Percentiles rank a stretch among this genome's conserved stretches.
These are phyloP conservation scores for Euplagia quadripunctaria DNA, from an alignment of 2,888 invertebrate genomes.

Conservation along the genomic window DNA sequence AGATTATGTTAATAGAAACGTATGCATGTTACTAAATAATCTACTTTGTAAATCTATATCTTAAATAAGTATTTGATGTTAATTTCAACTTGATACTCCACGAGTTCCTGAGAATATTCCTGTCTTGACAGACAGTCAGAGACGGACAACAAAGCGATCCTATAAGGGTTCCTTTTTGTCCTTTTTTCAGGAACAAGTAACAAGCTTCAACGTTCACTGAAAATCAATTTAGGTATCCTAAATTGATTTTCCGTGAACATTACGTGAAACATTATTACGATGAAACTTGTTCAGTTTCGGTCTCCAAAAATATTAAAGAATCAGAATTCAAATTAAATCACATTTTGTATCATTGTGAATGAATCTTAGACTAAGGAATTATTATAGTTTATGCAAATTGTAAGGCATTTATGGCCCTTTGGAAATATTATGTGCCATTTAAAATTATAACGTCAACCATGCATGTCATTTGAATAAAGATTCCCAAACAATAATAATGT, in stretches of 20 bases:
- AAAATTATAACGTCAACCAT: not conserved
- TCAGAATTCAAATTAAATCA: too few species aligned
- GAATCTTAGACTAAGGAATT: too few species aligned
- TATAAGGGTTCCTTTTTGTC: too few species aligned
- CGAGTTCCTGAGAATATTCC: too few species aligned
- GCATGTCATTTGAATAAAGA: slow-evolving; percentile 12
- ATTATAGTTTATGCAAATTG: not conserved
- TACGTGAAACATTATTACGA: not conserved
- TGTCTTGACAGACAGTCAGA: too few species aligned
- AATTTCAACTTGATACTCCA: too few species aligned
- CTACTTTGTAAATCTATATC: not conserved
- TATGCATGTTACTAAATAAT: not conserved
- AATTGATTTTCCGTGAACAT: too few species aligned
- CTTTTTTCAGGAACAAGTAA: too few species aligned
- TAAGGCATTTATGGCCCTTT: not conserved
- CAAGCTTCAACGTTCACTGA: too few species aligned
- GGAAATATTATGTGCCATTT: not conserved
- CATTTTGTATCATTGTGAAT: too few species aligned
- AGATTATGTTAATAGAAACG: not conserved
- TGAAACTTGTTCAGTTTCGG: not conserved
- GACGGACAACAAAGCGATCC: too few species aligned
- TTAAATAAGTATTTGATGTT: not conserved
- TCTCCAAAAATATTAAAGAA: not conserved
- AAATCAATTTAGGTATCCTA: too few species aligned
- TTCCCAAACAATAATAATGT: slow-evolving; percentile 12